Conservation (phyloP, 2,113 vertebrate species). For the Pachyramphus minor region DNA sequence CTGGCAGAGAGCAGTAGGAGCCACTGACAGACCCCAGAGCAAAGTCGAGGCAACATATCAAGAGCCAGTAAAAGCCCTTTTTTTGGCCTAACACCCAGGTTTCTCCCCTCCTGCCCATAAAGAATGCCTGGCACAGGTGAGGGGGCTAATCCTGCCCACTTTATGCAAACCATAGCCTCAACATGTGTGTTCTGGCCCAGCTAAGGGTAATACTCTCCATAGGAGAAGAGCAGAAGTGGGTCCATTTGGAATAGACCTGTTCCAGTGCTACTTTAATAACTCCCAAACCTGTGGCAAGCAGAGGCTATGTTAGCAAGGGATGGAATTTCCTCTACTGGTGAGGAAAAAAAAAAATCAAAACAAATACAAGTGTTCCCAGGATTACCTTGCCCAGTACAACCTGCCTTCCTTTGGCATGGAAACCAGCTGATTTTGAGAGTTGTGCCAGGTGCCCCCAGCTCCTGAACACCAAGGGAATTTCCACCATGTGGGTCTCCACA, state of each 20-base stretch:
- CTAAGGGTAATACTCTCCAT: not conserved
- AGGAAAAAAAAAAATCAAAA: not conserved
- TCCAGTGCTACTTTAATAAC: not conserved
- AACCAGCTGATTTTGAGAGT: slow-evolving; percentile 31
- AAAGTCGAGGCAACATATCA: not conserved
- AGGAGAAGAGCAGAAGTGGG: not conserved
- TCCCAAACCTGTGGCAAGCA: not conserved
- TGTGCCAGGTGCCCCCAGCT: not conserved
- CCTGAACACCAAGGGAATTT: not conserved
- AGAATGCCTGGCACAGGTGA: not conserved
- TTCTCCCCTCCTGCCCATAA: not conserved
- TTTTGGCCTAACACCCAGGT: not conserved
- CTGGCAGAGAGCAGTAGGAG: not conserved
- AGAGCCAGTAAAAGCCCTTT: not conserved
- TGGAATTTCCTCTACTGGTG: not conserved
- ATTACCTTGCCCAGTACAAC: slow-evolving; percentile 5
- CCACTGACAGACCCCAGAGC: not conserved
- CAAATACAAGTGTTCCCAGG: not conserved
- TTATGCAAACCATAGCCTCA: not conserved
- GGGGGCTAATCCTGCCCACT: not conserved
- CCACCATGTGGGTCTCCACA: not conserved
- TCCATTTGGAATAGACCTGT: not conserved
- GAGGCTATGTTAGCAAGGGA: not conserved
- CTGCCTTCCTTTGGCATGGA: not conserved
- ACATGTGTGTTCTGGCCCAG: not conserved